Evolutionary conservation across 2,113 vertebrate genomes (phyloP).

Genomic region (Vimba vimba): DNA sequence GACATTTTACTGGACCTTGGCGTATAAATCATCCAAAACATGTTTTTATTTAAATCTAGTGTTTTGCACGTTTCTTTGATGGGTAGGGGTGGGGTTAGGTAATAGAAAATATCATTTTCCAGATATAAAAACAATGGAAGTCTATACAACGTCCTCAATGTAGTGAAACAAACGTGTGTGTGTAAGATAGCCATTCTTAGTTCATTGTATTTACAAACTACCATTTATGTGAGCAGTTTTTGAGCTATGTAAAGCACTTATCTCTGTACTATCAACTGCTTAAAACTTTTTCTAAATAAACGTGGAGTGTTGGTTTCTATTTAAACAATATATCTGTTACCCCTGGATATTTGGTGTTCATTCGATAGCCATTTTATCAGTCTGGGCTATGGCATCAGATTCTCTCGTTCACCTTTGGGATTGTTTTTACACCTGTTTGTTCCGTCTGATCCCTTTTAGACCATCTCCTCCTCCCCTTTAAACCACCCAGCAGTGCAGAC

Average conservation of each 20-base stretch:
- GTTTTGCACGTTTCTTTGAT: no score
- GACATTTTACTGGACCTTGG: no score
- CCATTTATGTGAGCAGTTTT: not conserved
- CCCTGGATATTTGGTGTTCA: not conserved
- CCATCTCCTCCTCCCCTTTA: constrained; percentile 44
- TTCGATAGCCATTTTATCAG: constrained; percentile 31
- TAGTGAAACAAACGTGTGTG: no score
- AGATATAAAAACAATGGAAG: no score
- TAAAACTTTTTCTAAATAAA: not conserved
- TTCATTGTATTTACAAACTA: not conserved
- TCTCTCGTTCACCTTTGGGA: not conserved
- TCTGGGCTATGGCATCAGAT: not conserved
- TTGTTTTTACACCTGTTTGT: constrained; percentile 59
- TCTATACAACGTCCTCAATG: no score
- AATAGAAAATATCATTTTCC: no score
- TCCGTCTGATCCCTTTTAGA: constrained; percentile 58
- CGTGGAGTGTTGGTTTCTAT: not conserved
- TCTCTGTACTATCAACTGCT: not conserved
- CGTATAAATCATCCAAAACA: no score
- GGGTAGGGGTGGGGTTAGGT: no score
- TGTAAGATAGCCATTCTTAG: not conserved
- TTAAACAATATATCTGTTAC: not conserved
- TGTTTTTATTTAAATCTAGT: no score
- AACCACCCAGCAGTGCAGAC: constrained; percentile 37
- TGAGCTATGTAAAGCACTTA: not conserved